Conservation (phyloP, 1,140 invertebrate genomes). For the Trinorchestia longiramus region DNA sequence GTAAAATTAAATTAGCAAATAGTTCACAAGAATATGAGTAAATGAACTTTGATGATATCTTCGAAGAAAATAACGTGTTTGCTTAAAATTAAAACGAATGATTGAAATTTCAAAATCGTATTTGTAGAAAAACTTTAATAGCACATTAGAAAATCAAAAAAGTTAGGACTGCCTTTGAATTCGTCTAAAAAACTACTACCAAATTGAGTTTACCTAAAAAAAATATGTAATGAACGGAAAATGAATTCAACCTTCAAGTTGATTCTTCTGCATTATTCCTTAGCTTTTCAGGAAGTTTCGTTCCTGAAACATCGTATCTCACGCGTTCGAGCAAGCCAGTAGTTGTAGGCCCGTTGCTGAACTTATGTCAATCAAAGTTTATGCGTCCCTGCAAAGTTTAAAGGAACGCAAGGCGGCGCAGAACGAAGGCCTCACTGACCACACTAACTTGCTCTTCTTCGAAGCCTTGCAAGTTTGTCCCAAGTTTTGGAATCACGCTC, state of each 20-base stretch:
- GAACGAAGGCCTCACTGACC: constrained; percentile 6
- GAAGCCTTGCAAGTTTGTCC: constrained; percentile 9
- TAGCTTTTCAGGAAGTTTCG: neutral
- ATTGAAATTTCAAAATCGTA: too few species aligned
- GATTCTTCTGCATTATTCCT: neutral
- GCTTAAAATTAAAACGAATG: too few species aligned
- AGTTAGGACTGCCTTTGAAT: too few species aligned
- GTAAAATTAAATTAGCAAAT: too few species aligned
- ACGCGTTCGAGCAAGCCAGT: neutral
- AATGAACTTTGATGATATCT: too few species aligned
- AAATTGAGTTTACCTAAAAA: neutral
- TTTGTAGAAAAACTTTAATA: too few species aligned
- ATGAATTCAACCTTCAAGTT: too few species aligned
- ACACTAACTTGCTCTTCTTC: constrained; percentile 16
- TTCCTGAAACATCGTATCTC: neutral
- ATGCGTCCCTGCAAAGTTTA: constrained; percentile 17
- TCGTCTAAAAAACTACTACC: too few species aligned
- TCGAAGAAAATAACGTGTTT: too few species aligned
- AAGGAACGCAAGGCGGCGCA: constrained; percentile 32
- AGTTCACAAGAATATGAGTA: too few species aligned
- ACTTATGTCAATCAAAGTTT: constrained; percentile 45
- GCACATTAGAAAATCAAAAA: too few species aligned
- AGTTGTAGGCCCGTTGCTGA: neutral
- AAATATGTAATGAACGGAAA: neutral
- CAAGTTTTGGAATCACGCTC: neutral